Percentiles rank a stretch among this genome's conserved stretches.
phyloP scores from a whole-genome alignment of 2,113 vertebrate genomes.

The Pycnonotus jocosus region DNA sequence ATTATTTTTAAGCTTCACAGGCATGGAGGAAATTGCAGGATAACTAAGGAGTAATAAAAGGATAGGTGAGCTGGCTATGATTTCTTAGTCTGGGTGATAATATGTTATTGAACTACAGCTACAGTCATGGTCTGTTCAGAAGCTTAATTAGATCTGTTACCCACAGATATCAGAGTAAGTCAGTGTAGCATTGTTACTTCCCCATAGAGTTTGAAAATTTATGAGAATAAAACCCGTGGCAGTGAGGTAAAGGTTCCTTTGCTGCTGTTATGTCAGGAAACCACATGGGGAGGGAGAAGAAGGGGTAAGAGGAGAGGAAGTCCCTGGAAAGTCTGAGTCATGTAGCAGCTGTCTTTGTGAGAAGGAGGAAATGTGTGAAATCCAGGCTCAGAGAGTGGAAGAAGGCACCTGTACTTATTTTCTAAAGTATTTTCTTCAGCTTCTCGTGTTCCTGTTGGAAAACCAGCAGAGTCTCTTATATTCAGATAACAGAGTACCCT shows the following conservation, averaged over 20 bases:
- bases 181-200: background rate
- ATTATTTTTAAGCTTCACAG: background rate
- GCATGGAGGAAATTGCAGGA: background rate
- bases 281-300: background rate
- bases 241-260: background rate
- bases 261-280: background rate
- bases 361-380: background rate
- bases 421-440: background rate
- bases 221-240: background rate
- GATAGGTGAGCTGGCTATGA: background rate
- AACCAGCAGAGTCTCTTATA: background rate
- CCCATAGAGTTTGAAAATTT: background rate
- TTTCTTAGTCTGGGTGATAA: slow-evolving; percentile 1
- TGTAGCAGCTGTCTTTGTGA: background rate
- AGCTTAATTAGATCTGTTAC: slow-evolving; percentile 14
- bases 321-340: background rate
- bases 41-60: background rate
- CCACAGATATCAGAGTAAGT: background rate
- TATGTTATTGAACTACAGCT: background rate
- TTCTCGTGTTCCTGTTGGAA: background rate
- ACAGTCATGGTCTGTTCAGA: background rate
- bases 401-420: background rate
- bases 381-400: background rate
- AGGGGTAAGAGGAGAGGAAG: background rate
- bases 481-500: no score